Base-by-base conservation (phyloP, 2,888 invertebrate genomes). In the Cerceris ruficornis region DNA sequence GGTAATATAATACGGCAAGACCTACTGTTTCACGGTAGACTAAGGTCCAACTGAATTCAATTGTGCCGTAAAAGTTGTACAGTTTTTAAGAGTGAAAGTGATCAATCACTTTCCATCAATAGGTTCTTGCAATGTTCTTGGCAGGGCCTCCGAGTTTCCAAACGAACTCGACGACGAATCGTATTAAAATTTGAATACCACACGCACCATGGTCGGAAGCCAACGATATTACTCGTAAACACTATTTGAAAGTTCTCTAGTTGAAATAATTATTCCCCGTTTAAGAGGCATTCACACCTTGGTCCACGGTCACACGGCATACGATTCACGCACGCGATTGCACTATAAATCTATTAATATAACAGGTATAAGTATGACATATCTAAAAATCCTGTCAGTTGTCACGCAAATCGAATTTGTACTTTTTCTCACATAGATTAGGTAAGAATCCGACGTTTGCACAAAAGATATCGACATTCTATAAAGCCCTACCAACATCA, bases 331-430 rank as follows among this genome's bases (percentile, higher is more conserved):
- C 89, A 90, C 89, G 88, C 91, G 88, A 90, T 91, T 90, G 90
- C 91, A 91, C 91, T 90, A 89, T 89, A 88, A 88, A 88, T 89
- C 90, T 91, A 90, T 88, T 86, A 87, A 90, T 90, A 89, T 90
- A 90, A 90, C 89, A 90, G 87, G 87, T 90, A 89, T 88, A 87
- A 86, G 86, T 87, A 86, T 88, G 89, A 91, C 91, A 84, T 88
- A 82, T 87, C 84, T 86, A 88, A 88, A 88, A 90, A 88, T 90
- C 86, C 88, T 90, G 87, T 90, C 88, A 84, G 88, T 89, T 90
- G 87, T 90, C 88, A 88, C 89, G 88, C 89, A 88, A 90, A 90
- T 88, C 85, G 90, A 91, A 91, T 91, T 91, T 91, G 91, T 91
- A 91, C 91, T 91, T 89, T 90, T 88, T 82, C 84, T 85, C 85